phyloP scores from a whole-genome alignment of 2,888 invertebrate genomes.

The Cephalotes varians region DNA sequence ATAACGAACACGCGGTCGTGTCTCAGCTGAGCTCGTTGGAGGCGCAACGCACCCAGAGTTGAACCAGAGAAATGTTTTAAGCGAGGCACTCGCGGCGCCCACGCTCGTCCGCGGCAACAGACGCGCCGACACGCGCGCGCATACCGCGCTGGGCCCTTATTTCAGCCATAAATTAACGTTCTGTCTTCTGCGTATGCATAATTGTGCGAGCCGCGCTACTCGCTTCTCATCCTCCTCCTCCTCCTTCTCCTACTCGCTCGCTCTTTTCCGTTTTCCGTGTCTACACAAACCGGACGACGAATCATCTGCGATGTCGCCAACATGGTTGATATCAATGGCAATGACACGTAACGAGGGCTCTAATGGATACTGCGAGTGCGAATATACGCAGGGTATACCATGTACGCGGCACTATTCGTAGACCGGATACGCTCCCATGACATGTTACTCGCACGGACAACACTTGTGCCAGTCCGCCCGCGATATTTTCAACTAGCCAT shows the following conservation, averaged over 20 bases:
- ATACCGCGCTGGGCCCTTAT: constrained; percentile 81
- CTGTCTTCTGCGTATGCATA: constrained; percentile 83
- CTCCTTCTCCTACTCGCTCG: background rate
- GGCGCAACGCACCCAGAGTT: constrained; percentile 73
- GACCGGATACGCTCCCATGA: constrained; percentile 27
- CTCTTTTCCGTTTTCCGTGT: constrained; percentile 67
- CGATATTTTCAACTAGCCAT: constrained; percentile 1
- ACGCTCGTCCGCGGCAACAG: constrained; percentile 82
- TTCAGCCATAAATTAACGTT: constrained; percentile 84
- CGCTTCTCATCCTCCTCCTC: constrained; percentile 11
- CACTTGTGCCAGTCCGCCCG: background rate
- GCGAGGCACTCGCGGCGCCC: constrained; percentile 82
- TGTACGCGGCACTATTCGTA: constrained; percentile 10
- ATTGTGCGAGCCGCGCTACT: constrained; percentile 77
- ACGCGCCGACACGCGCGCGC: constrained; percentile 84
- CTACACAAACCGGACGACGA: constrained; percentile 52
- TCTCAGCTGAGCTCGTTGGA: constrained; percentile 71
- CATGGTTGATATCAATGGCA: constrained; percentile 76
- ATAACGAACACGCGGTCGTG: constrained; percentile 83
- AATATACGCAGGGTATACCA: constrained; percentile 41
- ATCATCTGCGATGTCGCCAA: constrained; percentile 49
- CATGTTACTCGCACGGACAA: constrained; percentile 4
- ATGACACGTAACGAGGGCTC: constrained; percentile 81
- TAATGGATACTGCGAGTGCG: constrained; percentile 77
- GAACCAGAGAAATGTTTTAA: constrained; percentile 85